Base-by-base conservation (phyloP, 2,797 vertebrate genomes). In the Mareca strepera region DNA sequence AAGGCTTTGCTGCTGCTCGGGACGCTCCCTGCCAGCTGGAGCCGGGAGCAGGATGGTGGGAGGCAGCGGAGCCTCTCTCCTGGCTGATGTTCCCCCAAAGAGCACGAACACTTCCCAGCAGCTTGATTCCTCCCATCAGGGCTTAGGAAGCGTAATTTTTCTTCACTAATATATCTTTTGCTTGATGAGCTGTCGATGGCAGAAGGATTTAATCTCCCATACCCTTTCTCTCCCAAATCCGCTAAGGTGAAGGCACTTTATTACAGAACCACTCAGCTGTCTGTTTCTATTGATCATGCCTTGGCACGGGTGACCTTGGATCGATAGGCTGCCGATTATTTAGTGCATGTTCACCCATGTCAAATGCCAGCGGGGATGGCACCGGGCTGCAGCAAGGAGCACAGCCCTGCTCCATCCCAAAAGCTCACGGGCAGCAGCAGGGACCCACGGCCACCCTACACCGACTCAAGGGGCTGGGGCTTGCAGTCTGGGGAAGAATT, bases 261-360 rank as follows among this genome's bases (percentile, higher is more conserved):
- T 98, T 97, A 97, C 96, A 92, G 23, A 94, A 96, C 76, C 88
- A 96, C 95, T 98, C 96, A 94, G 96, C 97, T 98, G 97, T 98
- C 97, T 46, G 80, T 72, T 46, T 69, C 95, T 93, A 98, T 98
- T 16, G 97, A 98, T 97, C 93, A 75, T 37, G 2, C 95, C 93
- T 76, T 96, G 97, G 95, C 97, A 97, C 44, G 15, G 75, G 93
- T 96, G 97, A 97, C 97, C 97, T 95, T 86, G 64, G 78, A 98
- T 98, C 93, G 2, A 98, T 97, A 94, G 90, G 93, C 82, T 89
- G 96, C 90, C 18, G 48, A 94, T 96, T 97, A 96, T 97, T 96
- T 96, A 97, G 96, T 96, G 88, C 93, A 94, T 96, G 78, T 82
- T 92, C 59, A 62, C 95, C 94, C 77, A 53, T 80, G 67, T 77